Percentiles rank a stretch among this genome's conserved stretches.
These are phyloP conservation scores for Ligdia adustata DNA, from an alignment of 2,888 invertebrate species.

Conservation along the genomic window DNA sequence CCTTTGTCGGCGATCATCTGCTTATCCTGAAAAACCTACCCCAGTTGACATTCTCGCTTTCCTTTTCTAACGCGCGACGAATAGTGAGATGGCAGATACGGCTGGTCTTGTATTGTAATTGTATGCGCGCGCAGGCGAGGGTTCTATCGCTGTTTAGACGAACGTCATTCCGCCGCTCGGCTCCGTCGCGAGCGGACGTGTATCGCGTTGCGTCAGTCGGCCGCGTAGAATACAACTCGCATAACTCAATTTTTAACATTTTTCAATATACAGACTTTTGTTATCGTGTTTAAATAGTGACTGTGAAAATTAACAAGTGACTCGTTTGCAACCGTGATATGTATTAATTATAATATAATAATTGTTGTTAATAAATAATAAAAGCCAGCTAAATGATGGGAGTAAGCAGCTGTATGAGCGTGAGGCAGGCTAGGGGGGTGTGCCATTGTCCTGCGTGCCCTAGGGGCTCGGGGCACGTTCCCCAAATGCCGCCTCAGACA, in stretches of 20 bases:
- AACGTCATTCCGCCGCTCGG: conserved; percentile 66
- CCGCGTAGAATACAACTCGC: conserved; percentile 17
- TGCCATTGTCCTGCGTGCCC: conserved; percentile 83
- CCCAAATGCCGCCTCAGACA: conserved; percentile 70
- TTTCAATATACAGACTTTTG: background rate
- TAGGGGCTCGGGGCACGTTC: conserved; percentile 66
- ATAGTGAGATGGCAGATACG: conserved; percentile 35
- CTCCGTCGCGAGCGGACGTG: conserved; percentile 67
- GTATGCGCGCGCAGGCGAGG: conserved; percentile 52
- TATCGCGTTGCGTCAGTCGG: conserved; percentile 35
- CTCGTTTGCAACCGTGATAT: conserved; percentile 25
- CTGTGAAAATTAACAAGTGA: conserved; percentile 10
- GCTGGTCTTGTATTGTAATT: conserved; percentile 25
- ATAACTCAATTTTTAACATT: conserved; percentile 1
- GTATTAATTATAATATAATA: conserved; percentile 34
- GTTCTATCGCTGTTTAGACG: conserved; percentile 32
- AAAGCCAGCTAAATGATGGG: conserved; percentile 73
- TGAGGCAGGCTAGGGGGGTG: conserved; percentile 80
- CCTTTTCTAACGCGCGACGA: conserved; percentile 30
- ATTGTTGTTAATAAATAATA: conserved; percentile 5
- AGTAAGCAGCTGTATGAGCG: conserved; percentile 84
- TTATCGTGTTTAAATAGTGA: background rate
- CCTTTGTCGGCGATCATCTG: conserved; percentile 51
- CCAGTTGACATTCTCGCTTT: conserved; percentile 51
- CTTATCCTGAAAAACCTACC: conserved; percentile 40